These are phyloP conservation scores for Macrophya alboannulata DNA, from an alignment of 2,888 invertebrate species.

Conservation along the genomic window DNA sequence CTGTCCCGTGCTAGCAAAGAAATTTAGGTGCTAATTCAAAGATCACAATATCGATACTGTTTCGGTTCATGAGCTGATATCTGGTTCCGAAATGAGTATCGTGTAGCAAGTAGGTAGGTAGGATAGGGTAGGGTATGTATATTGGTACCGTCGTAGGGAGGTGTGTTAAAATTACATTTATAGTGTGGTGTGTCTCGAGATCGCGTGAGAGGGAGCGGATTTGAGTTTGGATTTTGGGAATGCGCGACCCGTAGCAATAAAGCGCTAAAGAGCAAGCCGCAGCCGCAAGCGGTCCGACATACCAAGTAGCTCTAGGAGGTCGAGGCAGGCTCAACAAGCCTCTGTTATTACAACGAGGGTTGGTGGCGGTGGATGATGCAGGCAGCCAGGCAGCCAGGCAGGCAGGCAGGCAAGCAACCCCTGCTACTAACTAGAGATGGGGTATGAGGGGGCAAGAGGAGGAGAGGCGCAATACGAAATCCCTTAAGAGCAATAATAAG, in stretches of 20 bases:
- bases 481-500: slow-evolving; percentile 80
- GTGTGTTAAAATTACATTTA: slow-evolving; percentile 28
- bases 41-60: background rate
- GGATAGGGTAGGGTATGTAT: background rate
- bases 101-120: background rate
- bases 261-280: slow-evolving; percentile 56
- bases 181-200: slow-evolving; percentile 20
- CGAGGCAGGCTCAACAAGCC: slow-evolving; percentile 66
- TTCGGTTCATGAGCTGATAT: background rate
- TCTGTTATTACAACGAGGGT: slow-evolving; percentile 76
- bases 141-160: background rate
- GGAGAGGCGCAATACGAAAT: slow-evolving; percentile 75
- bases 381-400: slow-evolving; percentile 40
- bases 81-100: background rate
- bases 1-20: background rate
- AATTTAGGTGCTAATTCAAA: background rate
- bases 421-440: slow-evolving; percentile 67
- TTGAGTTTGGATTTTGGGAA: slow-evolving; percentile 54
- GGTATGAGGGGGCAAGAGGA: background rate
- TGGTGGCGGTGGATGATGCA: slow-evolving; percentile 45
- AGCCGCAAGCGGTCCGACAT: slow-evolving; percentile 56
- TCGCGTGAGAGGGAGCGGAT: slow-evolving; percentile 37
- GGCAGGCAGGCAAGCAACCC: slow-evolving; percentile 32
- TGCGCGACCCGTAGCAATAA: slow-evolving; percentile 55
- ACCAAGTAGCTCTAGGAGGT: slow-evolving; percentile 53